Percentiles rank a stretch among this genome's conserved stretches.
Evolutionary conservation across 2,888 invertebrate genomes (phyloP).

Genomic region (Timandra comae): DNA sequence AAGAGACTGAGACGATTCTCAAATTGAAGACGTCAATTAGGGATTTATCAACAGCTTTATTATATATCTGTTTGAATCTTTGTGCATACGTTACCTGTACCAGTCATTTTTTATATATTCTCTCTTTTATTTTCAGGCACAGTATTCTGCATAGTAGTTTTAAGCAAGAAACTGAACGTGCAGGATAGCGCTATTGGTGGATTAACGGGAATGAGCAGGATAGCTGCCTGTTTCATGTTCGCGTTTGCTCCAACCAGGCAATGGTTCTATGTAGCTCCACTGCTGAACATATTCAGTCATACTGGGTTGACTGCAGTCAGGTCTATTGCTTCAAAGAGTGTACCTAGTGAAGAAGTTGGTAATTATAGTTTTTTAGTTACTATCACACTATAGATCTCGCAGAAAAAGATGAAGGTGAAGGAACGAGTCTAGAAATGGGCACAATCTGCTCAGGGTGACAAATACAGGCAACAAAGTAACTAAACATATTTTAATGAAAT

Average conservation of each 20-base stretch:
- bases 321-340: slow-evolving; percentile 75
- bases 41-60: too few species aligned
- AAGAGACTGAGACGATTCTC: too few species aligned
- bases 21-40: too few species aligned
- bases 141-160: slow-evolving; percentile 62
- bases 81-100: too few species aligned
- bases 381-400: neutral
- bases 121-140: slow-evolving; percentile 62
- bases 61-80: too few species aligned
- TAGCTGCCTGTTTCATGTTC: slow-evolving; percentile 69
- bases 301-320: slow-evolving; percentile 75
- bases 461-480: too few species aligned
- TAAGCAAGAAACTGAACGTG: slow-evolving; percentile 58
- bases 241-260: slow-evolving; percentile 62
- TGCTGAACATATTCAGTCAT: slow-evolving; percentile 72
- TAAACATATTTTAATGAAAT: too few species aligned
- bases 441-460: too few species aligned
- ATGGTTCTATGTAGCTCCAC: slow-evolving; percentile 69
- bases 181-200: slow-evolving; percentile 69
- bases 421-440: too few species aligned
- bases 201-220: slow-evolving; percentile 70
- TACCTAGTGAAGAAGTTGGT: slow-evolving; percentile 75
- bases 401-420: too few species aligned
- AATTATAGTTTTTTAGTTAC: slow-evolving; percentile 13
- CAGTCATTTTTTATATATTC: too few species aligned